These are phyloP conservation scores for Aptenodytes patagonicus DNA, from an alignment of 2,113 vertebrate genomes.

Conservation along the genomic window DNA sequence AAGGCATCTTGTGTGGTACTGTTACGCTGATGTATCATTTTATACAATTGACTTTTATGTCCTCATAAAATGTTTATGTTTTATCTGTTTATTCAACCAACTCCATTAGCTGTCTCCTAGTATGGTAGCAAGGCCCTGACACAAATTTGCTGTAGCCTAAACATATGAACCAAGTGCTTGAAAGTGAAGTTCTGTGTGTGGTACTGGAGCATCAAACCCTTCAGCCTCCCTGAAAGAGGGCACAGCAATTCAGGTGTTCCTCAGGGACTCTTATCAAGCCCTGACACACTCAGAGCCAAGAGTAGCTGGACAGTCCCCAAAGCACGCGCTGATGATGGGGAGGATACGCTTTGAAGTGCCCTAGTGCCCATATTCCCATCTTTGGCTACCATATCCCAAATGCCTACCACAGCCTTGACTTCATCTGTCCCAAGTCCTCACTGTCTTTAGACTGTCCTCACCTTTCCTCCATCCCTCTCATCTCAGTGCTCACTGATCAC, in stretches of 20 bases:
- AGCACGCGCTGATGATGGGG: background rate
- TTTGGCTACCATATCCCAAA: background rate
- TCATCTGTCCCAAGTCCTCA: background rate
- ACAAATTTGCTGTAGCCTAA: background rate
- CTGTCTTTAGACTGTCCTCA: background rate
- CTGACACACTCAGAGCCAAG: background rate
- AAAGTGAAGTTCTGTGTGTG: background rate
- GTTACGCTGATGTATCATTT: background rate
- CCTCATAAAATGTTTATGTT: background rate
- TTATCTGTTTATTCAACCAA: background rate
- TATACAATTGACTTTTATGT: background rate
- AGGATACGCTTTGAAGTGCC: background rate
- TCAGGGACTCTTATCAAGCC: background rate
- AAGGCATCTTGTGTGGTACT: background rate
- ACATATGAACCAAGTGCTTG: background rate
- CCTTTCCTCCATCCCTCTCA: background rate
- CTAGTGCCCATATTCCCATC: too few species aligned
- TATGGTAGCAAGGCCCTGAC: background rate
- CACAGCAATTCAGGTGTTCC: background rate
- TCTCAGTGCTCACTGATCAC: background rate
- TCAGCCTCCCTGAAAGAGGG: background rate
- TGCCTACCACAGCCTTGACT: background rate
- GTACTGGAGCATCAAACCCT: background rate
- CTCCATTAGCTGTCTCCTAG: background rate
- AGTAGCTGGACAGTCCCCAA: background rate